phyloP scores from a whole-genome alignment of 2,797 vertebrate genomes.

The Melanotaenia parkinsoni region DNA sequence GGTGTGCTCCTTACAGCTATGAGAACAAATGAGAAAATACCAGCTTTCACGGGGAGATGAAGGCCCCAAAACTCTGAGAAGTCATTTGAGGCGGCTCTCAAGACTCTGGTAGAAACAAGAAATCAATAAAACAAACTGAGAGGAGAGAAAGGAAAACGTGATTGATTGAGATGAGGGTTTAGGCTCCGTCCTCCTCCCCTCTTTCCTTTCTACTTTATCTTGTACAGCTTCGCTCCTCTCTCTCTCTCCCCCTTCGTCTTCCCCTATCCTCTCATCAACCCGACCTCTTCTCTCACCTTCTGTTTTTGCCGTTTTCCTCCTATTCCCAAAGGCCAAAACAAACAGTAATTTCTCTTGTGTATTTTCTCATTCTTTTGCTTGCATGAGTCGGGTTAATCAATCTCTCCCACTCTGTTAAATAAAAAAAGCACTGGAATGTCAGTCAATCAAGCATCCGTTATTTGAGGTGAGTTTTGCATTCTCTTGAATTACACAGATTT shows the following conservation, averaged over 20 bases:
- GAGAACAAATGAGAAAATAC: constrained; percentile 47
- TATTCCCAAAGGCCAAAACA: constrained; percentile 47
- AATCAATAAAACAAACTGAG: constrained; percentile 77
- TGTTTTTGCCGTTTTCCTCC: constrained; percentile 10
- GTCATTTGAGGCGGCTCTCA: constrained; percentile 71
- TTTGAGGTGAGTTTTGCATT: constrained; percentile 29
- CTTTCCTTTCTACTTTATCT: constrained; percentile 2
- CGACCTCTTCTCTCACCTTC: constrained; percentile 29
- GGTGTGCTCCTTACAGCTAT: constrained; percentile 3
- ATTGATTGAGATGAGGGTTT: constrained; percentile 76
- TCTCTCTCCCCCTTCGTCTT: background rate
- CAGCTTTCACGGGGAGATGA: constrained; percentile 39
- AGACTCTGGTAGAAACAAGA: constrained; percentile 68
- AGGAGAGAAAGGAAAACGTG: constrained; percentile 69
- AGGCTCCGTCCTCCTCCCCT: constrained; percentile 26
- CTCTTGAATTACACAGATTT: constrained; percentile 26
- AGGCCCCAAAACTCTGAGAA: constrained; percentile 51
- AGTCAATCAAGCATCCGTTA: constrained; percentile 42
- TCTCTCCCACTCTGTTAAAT: constrained; percentile 5
- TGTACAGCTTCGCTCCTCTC: background rate
- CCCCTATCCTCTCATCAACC: constrained; percentile 21
- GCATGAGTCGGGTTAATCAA: constrained; percentile 14
- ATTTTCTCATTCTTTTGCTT: constrained; percentile 18
- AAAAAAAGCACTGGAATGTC: constrained; percentile 23
- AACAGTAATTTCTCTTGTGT: constrained; percentile 31